phyloP scores from a whole-genome alignment of 1,140 invertebrate genomes.

The Pectinophora gossypiella region DNA sequence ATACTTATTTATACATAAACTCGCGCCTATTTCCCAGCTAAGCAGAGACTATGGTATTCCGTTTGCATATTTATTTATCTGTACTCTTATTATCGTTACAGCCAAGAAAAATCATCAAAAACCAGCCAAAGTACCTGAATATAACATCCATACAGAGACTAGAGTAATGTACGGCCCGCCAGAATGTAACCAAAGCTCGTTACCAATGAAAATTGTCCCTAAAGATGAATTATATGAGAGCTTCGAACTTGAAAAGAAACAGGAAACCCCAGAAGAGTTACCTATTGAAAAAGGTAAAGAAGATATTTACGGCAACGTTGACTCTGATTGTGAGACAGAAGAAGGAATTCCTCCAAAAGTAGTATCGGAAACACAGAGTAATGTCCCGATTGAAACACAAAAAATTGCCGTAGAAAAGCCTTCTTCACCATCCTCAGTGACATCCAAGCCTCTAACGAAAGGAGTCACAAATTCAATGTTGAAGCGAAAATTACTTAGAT shows the following conservation, averaged over 20 bases:
- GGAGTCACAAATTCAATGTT: not conserved
- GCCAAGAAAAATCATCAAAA: constrained; percentile 2
- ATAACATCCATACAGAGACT: constrained; percentile 14
- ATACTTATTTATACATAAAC: too few relatives aligned
- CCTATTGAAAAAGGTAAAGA: not conserved
- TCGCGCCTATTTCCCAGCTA: too few relatives aligned
- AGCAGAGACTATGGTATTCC: too few relatives aligned
- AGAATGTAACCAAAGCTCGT: constrained; percentile 15
- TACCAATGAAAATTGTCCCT: constrained; percentile 15
- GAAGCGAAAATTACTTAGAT: constrained; percentile 17
- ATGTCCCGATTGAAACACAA: too few relatives aligned
- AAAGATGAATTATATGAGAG: not conserved
- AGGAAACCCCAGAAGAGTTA: constrained; percentile 1
- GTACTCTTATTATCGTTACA: not conserved
- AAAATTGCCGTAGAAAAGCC: too few relatives aligned
- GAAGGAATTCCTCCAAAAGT: too few relatives aligned
- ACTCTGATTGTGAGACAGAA: too few relatives aligned
- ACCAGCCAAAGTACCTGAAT: constrained; percentile 5
- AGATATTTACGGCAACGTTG: constrained; percentile 19
- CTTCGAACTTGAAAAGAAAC: not conserved
- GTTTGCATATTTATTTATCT: not conserved
- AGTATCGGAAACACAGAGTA: too few relatives aligned
- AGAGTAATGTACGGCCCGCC: constrained; percentile 34
- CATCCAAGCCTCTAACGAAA: too few relatives aligned
- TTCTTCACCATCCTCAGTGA: too few relatives aligned